Evolutionary conservation across 2,888 invertebrate species (phyloP).

Genomic region (Drepanosiphum platanoidis): DNA sequence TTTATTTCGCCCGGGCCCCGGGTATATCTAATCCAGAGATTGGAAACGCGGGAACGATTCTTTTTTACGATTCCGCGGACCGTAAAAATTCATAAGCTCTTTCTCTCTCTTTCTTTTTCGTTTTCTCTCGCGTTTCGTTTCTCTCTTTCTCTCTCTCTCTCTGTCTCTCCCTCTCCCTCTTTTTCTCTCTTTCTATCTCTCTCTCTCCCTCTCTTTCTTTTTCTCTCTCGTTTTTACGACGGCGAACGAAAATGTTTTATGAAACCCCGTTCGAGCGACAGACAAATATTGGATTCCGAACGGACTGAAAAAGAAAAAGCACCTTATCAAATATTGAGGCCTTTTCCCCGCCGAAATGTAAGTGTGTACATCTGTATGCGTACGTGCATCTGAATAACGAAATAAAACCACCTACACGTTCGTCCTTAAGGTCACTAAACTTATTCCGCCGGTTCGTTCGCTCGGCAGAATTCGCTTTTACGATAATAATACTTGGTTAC

Average conservation of each 20-base stretch:
- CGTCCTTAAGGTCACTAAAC: background rate
- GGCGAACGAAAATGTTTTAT: conserved; percentile 35
- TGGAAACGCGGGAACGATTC: conserved; percentile 49
- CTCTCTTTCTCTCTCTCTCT: background rate
- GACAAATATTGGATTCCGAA: conserved; percentile 35
- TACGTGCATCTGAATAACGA: background rate
- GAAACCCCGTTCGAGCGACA: background rate
- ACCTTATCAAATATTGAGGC: conserved; percentile 46
- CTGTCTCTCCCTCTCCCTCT: background rate
- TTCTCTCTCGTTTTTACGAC: conserved; percentile 16
- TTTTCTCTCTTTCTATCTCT: background rate
- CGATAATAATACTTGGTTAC: background rate
- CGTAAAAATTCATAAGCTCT: conserved; percentile 50
- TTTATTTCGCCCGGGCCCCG: conserved; percentile 24
- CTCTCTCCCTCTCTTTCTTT: background rate
- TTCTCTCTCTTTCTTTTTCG: background rate
- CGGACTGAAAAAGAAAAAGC: background rate
- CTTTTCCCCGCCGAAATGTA: conserved; percentile 4
- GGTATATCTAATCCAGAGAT: conserved; percentile 46
- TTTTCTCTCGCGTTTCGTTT: too few species aligned
- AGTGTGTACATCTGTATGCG: background rate
- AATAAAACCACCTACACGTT: conserved; percentile 2
- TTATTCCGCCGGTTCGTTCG: background rate
- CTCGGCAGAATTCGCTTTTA: background rate
- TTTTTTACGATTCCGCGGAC: conserved; percentile 40